Conservation (phyloP, 2,888 invertebrate species). For the Melanophora roralis region DNA sequence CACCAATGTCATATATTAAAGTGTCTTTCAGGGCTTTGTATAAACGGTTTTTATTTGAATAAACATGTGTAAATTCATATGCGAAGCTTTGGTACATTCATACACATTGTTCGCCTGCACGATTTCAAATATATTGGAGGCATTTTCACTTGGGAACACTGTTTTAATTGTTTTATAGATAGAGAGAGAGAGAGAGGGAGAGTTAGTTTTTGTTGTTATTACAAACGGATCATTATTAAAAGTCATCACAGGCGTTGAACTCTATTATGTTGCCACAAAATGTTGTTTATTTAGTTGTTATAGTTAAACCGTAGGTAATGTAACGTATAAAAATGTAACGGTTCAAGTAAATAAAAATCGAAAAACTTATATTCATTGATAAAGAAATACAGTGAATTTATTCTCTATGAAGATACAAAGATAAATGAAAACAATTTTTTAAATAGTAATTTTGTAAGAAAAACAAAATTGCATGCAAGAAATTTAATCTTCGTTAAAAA, state of each 20-base stretch:
- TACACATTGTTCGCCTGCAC: too few relatives aligned
- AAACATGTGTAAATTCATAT: too few relatives aligned
- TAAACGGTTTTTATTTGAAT: too few relatives aligned
- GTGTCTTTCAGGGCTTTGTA: too few relatives aligned
- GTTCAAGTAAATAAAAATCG: conserved; percentile 19
- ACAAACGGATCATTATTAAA: conserved; percentile 30
- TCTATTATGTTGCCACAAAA: conserved; percentile 53
- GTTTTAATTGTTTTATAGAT: too few relatives aligned
- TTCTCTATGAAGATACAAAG: conserved; percentile 6
- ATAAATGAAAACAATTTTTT: background rate
- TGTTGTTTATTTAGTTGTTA: conserved; percentile 56
- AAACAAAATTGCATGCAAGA: conserved; percentile 9
- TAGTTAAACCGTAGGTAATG: conserved; percentile 57
- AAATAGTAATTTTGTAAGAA: conserved; percentile 18
- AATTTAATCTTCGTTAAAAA: conserved; percentile 7
- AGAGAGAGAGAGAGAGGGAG: background rate
- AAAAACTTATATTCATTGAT: conserved; percentile 42
- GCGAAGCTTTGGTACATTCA: too few relatives aligned
- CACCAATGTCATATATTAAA: too few relatives aligned
- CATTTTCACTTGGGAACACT: too few relatives aligned
- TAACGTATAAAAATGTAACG: conserved; percentile 54
- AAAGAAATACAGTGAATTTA: conserved; percentile 10
- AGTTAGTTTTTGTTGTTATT: background rate
- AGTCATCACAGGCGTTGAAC: conserved; percentile 15
- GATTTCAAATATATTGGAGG: too few relatives aligned